Base-by-base conservation (phyloP, 1,140 invertebrate genomes). In the Brevipalpus yothersi region DNA sequence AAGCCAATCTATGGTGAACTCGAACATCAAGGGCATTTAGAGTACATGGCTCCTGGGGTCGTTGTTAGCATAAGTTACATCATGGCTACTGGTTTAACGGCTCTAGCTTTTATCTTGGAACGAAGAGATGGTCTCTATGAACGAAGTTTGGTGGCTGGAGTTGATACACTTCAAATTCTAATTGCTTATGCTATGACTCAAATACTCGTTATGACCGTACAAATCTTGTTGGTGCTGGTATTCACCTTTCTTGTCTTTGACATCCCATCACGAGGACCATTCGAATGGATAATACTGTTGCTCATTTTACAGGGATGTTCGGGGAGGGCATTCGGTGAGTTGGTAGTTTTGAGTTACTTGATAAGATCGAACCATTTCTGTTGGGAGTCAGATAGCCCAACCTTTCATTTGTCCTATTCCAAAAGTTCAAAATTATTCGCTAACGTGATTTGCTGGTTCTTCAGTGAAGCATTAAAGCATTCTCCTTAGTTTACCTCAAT, bases 11-110 rank as follows among this genome's bases (percentile, higher is more conserved):
- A 93, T 71, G 90, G 89, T 56, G 79, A 80, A 31, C 79, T 77
- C 8, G 23, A 58, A 64, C 77, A 84, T 65, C 86, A 87, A 19
- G 87, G 84, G 60, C 93, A 93, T 68, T 91, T 86, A 2, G 85
- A 93, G 71, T 95, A 94, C 71, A 90, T 92, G 62, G 88, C 90
- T 41, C 89, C 89, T 43, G 90, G 90, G n/a, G n/a, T n/a, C n/a
- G n/a, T n/a, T n/a, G n/a, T n/a, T n/a, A n/a, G n/a, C n/a, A n/a
- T n/a, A n/a, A n/a, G n/a, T n/a, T n/a, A n/a, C n/a, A n/a, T n/a
- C n/a, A n/a, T n/a, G n/a, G n/a, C n/a, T n/a, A n/a, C n/a, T n/a
- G n/a, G n/a, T n/a, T n/a, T n/a, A n/a, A n/a, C n/a, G n/a, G n/a
- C n/a, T n/a, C n/a, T n/a, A n/a, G n/a, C n/a, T n/a, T n/a, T n/a